Percentiles rank a stretch among this genome's conserved stretches.
Evolutionary conservation across 2,113 vertebrate genomes (phyloP).

Genomic region (Pseudorasbora parva): DNA sequence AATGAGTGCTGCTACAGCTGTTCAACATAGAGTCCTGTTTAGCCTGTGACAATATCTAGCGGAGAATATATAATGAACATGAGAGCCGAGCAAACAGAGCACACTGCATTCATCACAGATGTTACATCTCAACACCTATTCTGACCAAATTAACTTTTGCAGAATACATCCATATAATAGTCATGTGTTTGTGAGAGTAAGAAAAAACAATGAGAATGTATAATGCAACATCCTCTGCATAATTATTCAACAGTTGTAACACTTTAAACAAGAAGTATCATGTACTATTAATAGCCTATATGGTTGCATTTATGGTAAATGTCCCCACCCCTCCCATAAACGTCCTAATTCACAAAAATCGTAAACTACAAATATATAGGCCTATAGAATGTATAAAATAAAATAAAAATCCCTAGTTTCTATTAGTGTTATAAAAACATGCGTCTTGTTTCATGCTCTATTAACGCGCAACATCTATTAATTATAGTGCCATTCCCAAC

Average conservation of each 20-base stretch:
- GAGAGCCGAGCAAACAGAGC: constrained; percentile 1
- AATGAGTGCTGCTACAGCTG: neutral
- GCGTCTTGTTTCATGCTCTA: neutral
- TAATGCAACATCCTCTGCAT: neutral
- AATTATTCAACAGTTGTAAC: neutral
- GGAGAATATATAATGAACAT: neutral
- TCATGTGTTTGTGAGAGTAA: neutral
- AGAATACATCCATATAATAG: neutral
- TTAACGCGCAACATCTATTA: neutral
- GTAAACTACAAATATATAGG: neutral
- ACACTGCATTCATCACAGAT: neutral
- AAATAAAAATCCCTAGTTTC: neutral
- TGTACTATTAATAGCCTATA: neutral
- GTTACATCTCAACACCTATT: neutral
- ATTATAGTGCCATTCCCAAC: neutral
- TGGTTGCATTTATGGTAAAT: constrained; percentile 13
- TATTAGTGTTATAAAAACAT: neutral
- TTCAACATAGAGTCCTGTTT: neutral
- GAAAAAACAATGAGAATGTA: neutral
- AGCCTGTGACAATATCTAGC: neutral
- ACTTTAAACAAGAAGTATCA: neutral
- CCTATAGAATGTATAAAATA: neutral
- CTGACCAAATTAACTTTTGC: neutral
- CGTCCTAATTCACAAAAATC: neutral
- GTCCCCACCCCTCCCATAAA: constrained; percentile 38